These are phyloP conservation scores for Cenopis cana DNA, from an alignment of 2,888 invertebrate genomes.

Conservation along the genomic window DNA sequence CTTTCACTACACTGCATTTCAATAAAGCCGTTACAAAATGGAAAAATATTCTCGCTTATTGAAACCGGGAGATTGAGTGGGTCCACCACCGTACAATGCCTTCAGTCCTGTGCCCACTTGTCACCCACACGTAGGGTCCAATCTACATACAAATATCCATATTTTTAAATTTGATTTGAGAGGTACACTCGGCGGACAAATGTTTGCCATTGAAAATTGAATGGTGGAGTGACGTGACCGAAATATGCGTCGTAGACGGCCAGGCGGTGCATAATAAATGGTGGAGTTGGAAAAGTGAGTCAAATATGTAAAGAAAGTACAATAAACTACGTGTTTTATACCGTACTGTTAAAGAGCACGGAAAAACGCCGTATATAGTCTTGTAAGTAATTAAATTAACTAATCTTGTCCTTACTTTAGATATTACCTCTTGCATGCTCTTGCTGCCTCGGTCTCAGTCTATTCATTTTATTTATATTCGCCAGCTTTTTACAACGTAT, in stretches of 20 bases:
- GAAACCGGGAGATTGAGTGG: conserved; percentile 45
- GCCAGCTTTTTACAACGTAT: not conserved
- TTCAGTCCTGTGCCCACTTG: conserved; percentile 66
- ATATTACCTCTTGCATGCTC: not conserved
- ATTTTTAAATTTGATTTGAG: conserved; percentile 84
- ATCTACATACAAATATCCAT: conserved; percentile 80
- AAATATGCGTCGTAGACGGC: conserved; percentile 66
- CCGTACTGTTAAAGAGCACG: no score
- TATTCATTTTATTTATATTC: no score
- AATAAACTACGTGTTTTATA: no score
- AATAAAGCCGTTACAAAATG: conserved; percentile 42
- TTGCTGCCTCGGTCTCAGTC: no score
- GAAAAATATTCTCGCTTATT: conserved; percentile 39
- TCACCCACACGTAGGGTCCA: conserved; percentile 74
- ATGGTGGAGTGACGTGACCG: conserved; percentile 77
- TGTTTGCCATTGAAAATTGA: conserved; percentile 84
- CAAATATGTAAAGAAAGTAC: not conserved
- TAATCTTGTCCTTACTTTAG: not conserved
- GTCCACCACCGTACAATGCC: conserved; percentile 60
- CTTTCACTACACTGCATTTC: conserved; percentile 36
- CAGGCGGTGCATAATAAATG: conserved; percentile 64
- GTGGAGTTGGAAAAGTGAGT: conserved; percentile 1
- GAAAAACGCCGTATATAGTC: no score
- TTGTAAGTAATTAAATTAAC: not conserved
- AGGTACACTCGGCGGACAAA: conserved; percentile 72